Base-by-base conservation (phyloP, 1,140 invertebrate genomes). In the Drosophila burlai region DNA sequence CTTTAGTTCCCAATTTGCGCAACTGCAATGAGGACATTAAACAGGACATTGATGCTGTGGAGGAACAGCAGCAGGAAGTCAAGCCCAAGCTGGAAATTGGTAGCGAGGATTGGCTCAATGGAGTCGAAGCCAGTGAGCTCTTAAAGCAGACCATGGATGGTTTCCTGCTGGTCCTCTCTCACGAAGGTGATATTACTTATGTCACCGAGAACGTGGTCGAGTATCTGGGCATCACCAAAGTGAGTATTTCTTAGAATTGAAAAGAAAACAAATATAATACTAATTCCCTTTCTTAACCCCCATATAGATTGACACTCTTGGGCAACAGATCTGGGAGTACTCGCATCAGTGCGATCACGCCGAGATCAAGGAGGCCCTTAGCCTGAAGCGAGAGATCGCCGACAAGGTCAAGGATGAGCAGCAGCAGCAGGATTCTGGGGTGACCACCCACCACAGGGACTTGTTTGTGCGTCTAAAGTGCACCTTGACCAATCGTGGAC, bases 331-430 rank as follows among this genome's bases (percentile, higher is more conserved):
- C 36, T 99, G 96, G 94, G 98, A 99, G 78, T 98, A 98, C 91
- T 96, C 96, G 58, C 98, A 99, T 93, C 98, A 97, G 10, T 98
- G 98, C 91, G 98, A 99, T 93, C 98, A 99, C 91, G 97, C 97
- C 43, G 98, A 99, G 93, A 95, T 99, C 16, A 96, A 95, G 52
- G 96, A 98, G 63, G 95, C 97, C 18, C 93, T 99, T 5, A 92
- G 84, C 66, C 74, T 79, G 46, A 92, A 75, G 66, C 92, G 77
- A 29, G 83, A 91, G 42, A 62, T 72, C 7, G 68, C 77, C 15
- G 81, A 83, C 50, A 91, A 92, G 76, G 58, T 94, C 31, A 96
- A 96, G 67, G 91, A 94, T 2, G 94, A 94, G 58, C 76, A 93
- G 34, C 92, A 78, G 40, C 92, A 76, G 47, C 49, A 81, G 9